Conservation (phyloP, 2,113 vertebrate species). For the Callipepla squamata region DNA sequence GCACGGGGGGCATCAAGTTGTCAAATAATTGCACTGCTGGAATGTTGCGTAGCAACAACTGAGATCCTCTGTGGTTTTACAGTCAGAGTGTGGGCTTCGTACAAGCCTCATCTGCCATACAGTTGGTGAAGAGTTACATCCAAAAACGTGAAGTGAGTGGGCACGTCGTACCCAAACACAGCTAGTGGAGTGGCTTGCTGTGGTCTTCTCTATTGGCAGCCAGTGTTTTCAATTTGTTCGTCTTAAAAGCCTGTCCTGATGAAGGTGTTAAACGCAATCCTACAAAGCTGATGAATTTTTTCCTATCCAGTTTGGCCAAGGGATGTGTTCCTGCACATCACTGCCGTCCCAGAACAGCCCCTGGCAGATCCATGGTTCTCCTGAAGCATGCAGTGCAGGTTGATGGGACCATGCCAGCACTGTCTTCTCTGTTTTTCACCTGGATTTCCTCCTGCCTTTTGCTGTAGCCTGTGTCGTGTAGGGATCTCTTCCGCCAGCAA, state of each 20-base stretch:
- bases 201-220: neutral
- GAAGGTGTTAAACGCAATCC: neutral
- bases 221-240: neutral
- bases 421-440: neutral
- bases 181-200: neutral
- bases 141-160: neutral
- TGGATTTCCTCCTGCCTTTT: neutral
- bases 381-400: neutral
- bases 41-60: conserved; percentile 6
- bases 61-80: neutral
- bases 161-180: neutral
- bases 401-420: rapidly evolving
- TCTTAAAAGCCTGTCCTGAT: neutral
- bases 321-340: neutral
- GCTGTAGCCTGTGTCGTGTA: neutral
- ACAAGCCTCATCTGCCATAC: neutral
- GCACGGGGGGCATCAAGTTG: neutral
- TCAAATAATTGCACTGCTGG: neutral
- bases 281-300: neutral
- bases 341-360: neutral
- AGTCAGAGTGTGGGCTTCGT: neutral
- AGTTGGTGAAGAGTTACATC: neutral
- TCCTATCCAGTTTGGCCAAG: neutral
- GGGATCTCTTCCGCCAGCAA: neutral
- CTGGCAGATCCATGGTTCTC: neutral